phyloP scores from a whole-genome alignment of 2,888 invertebrate species.

The Nemoura dubitans region DNA sequence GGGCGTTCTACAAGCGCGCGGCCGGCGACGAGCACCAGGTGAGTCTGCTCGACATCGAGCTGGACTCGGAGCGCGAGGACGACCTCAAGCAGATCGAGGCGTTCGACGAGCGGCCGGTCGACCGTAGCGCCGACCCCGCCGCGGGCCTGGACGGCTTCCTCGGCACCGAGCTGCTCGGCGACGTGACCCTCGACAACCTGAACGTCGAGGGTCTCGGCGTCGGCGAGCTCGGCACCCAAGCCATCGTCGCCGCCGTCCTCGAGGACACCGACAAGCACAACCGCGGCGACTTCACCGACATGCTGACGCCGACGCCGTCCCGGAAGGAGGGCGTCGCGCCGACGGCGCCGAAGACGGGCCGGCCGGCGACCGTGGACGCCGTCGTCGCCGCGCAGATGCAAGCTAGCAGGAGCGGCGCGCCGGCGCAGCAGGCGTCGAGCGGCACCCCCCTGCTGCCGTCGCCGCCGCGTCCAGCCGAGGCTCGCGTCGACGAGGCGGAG shows the following conservation, averaged over 20 bases:
- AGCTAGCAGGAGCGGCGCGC: too few species aligned
- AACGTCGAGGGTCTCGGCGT: background rate
- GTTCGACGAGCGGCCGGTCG: background rate
- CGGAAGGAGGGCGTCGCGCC: background rate
- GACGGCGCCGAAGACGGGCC: background rate
- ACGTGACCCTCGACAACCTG: background rate
- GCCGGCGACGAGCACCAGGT: background rate
- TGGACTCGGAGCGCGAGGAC: background rate
- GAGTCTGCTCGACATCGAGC: conserved; percentile 24
- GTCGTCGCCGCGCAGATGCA: too few species aligned
- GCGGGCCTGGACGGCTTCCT: too few species aligned
- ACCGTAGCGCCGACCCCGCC: too few species aligned
- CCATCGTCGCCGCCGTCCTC: background rate
- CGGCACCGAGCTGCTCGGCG: too few species aligned
- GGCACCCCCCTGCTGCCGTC: too few species aligned
- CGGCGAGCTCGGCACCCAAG: background rate
- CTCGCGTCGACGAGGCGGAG: too few species aligned
- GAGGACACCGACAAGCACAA: background rate
- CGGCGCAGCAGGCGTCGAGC: too few species aligned
- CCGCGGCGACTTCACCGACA: background rate
- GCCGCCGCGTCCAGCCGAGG: too few species aligned
- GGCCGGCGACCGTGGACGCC: too few species aligned
- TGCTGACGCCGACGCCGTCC: background rate
- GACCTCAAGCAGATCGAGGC: background rate
- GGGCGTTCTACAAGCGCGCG: background rate